Base-by-base conservation (phyloP, 1,140 invertebrate species). In the Conopomorpha cramerella region DNA sequence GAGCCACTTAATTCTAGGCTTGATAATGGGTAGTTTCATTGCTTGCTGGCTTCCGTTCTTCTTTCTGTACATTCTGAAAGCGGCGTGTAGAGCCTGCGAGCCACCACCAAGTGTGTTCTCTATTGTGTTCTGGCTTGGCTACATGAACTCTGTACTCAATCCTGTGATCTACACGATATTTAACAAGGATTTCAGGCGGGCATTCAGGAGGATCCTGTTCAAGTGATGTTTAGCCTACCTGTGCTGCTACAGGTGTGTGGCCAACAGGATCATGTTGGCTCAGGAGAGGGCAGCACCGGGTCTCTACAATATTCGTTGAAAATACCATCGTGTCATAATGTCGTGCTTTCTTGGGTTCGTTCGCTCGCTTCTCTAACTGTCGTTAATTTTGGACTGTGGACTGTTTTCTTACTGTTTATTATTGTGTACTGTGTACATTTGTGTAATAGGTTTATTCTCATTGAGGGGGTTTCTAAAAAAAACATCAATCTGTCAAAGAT, bases 21-120 rank as follows among this genome's bases (percentile, higher is more conserved):
- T 99, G 30, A 99, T 99, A 44, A 98, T 99, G 92, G 95, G 95
- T 36, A 95, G 95, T 40, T 99, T 99, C 72, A 99, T 99, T 53
- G 86, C 95, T 23, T 98, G 95, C 36, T 99, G 98, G 97, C 81
- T 99, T 50, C 98, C 97, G 0, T 99, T 99, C 77, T 99, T 99
- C 84, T 89, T 96, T 59, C 82, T 96, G 28, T 96, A 96, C 67
- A 93, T 96, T 48, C 64, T 95, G 19, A 88, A 89, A 52, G 91
- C 93, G 1, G 77, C 92, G 12, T 93, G 91, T 56, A 81, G 83
- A n/a, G 61, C 62, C 23, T 88, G 91, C 65, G 72, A 86, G 10
- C 92, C 95, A 54, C 90, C 91, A 0, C 82, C 81, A 0, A 85
- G 87, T 45, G 92, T 93, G 1, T 99, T 99, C 63, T 91, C 92